Percentiles rank a stretch among this genome's conserved stretches.
Evolutionary conservation across 1,140 invertebrate genomes (phyloP).

Genomic region (Lasaia peninsularis): DNA sequence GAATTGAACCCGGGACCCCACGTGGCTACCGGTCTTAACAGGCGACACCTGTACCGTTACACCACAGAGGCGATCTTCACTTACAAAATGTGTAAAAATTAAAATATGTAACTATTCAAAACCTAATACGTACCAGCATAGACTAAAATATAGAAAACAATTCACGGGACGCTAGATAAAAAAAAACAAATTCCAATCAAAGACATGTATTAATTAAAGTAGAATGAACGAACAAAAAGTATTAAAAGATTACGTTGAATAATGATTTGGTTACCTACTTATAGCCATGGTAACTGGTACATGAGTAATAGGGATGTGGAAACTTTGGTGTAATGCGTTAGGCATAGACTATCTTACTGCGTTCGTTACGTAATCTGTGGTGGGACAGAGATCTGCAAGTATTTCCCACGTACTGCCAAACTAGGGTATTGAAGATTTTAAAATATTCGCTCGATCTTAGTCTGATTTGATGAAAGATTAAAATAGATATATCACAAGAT

Average conservation of each 20-base stretch:
- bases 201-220: neutral
- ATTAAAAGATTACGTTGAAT: neutral
- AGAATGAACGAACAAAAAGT: neutral
- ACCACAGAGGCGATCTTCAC: too few species aligned
- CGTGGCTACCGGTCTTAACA: too few species aligned
- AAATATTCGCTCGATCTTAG: neutral
- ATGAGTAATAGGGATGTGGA: constrained; percentile 7
- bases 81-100: too few species aligned
- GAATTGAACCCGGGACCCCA: too few species aligned
- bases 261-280: neutral
- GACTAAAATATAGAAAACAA: too few species aligned
- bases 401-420: constrained; percentile 1
- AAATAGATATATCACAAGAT: too few species aligned
- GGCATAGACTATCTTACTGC: constrained; percentile 1
- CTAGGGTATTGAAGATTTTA: neutral
- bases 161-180: too few species aligned
- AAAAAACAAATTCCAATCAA: too few species aligned
- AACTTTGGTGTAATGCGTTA: constrained; percentile 7
- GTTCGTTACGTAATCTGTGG: constrained; percentile 2
- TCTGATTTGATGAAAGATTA: neutral
- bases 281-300: neutral
- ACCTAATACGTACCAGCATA: too few species aligned
- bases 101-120: too few species aligned
- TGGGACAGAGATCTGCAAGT: neutral
- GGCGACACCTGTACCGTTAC: too few species aligned